Evolutionary conservation across 2,113 vertebrate genomes (phyloP), one percentile per base, ranked within the genome.

Genomic region (Gorsachius goisagi): DNA sequence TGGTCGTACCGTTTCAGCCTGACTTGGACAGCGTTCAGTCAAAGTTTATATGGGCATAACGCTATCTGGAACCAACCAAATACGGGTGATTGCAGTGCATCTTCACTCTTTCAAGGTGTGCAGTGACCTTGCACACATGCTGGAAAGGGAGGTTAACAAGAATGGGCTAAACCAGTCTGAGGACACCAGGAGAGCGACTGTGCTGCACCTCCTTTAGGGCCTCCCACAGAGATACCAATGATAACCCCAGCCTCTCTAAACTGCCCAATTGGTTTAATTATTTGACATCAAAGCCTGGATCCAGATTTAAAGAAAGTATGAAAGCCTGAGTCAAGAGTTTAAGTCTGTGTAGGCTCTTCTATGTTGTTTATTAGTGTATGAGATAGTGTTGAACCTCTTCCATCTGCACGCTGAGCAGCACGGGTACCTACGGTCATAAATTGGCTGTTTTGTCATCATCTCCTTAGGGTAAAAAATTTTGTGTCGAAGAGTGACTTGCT

Each of bases 51-150:
- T 8, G 2, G 3, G 56, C 27, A 30, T 22, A 49, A 11, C 24
- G 4, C 28, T 30, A 21, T 50, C 63, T 63, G 83, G 21, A 82
- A 60, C 73, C 30, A 11, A 20, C 35, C 30, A 33, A 41, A 72
- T 27, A 21, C 7, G 15, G 62, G 4, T 60, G 11, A 9, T 7
- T 63, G 16, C 56, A 10, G 15, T 20, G 45, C 67, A 30, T 63
- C 53, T 20, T 80, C 45, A 2, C 4, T 8, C 27, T 58, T 24
- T 37, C 0, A 1, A 22, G 78, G 62, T 41, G 53, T 11, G 24
- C 52, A 4, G 63, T 0, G 8, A 33, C 44, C 21, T 55, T 8
- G 0, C 19, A 7, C 33, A 17, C 0, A 0, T 45, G 45, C 63
- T 74, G 93, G 47, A 33, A 39, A 49, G 37, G 28, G 28, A 58